Evolutionary conservation across 2,113 vertebrate species (phyloP), one percentile per base, ranked within the genome.

Genomic region (Osmerus mordax): DNA sequence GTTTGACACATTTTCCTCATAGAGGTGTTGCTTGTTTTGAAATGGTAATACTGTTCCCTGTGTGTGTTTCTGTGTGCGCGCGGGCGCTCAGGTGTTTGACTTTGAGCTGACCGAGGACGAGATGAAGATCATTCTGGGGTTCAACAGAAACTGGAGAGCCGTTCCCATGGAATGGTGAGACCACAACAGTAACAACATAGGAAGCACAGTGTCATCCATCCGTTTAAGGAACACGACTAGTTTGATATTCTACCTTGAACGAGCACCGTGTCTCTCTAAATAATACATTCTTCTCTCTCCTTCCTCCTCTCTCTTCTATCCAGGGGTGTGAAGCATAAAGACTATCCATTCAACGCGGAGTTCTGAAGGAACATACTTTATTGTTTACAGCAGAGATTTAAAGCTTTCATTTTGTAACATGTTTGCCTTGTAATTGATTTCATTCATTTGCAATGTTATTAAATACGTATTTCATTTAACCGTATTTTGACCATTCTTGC

Each of bases 31-130:
- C 55, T 11, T 66, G 18, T 7, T 36, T 41, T 47, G 9, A 66
- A 51, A 21, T 47, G 41, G 18, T 2, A n/a, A 15, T 67, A 19
- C 62, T 7, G 32, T 7, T 36, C 32, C 32, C 29, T 2, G 8
- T 41, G 41, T 7, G 41, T 36, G 32, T 36, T 0, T 36, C 2
- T 25, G 25, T 25, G 9, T 72, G 21, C 29, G 6, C 9, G 9
- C 41, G 21, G 21, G 12, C 41, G 12, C 7, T 47, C 64, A 97
- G 96, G 83, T 96, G n/a, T 94, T 95, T 92, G 94, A 96, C 84
- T 96, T 97, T 75, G 87, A 95, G 18, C 71, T 97, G 72, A 92
- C 82, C 65, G 84, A 89, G 1, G 91, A 93, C 0, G 95, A 96
- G 12, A 91, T 96, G 93, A 80, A 89, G 73, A 90, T 87, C 15